These are phyloP conservation scores for Alitta virens DNA, from an alignment of 2,888 invertebrate species.

Conservation along the genomic window DNA sequence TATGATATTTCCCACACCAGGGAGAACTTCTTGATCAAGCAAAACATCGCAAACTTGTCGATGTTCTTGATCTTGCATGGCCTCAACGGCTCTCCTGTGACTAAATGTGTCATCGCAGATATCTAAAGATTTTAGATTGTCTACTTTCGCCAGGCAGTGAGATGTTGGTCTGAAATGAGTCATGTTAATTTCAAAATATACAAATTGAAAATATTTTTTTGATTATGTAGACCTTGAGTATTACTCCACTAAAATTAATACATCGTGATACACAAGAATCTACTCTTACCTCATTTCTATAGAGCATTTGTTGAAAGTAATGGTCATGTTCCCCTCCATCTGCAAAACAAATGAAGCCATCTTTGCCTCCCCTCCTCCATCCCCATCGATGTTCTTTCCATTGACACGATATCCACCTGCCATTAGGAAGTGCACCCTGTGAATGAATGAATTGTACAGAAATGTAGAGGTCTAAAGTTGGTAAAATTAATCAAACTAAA, in stretches of 20 bases:
- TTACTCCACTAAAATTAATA: no score
- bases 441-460: no score
- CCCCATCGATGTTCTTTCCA: conserved; percentile 33
- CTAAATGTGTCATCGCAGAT: conserved; percentile 40
- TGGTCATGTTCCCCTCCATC: conserved; percentile 28
- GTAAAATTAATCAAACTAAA: no score
- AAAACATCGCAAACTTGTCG: conserved; percentile 45
- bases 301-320: conserved; percentile 37
- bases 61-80: conserved; percentile 32
- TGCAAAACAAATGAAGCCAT: conserved; percentile 33
- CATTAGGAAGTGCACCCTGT: conserved; percentile 45
- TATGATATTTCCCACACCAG: conserved; percentile 52
- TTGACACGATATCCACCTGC: conserved; percentile 39
- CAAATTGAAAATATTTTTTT: no score
- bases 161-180: conserved; percentile 30
- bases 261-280: no score
- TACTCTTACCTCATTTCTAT: conserved; percentile 34
- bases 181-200: no score
- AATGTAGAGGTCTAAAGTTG: no score
- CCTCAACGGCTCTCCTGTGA: conserved; percentile 33
- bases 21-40: conserved; percentile 45
- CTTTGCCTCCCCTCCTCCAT: conserved; percentile 28
- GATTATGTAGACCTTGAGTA: no score
- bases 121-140: conserved; percentile 34
- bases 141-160: conserved; percentile 30